Evolutionary conservation across 2,888 invertebrate species (phyloP).

Genomic region (Tenthredo notha): DNA sequence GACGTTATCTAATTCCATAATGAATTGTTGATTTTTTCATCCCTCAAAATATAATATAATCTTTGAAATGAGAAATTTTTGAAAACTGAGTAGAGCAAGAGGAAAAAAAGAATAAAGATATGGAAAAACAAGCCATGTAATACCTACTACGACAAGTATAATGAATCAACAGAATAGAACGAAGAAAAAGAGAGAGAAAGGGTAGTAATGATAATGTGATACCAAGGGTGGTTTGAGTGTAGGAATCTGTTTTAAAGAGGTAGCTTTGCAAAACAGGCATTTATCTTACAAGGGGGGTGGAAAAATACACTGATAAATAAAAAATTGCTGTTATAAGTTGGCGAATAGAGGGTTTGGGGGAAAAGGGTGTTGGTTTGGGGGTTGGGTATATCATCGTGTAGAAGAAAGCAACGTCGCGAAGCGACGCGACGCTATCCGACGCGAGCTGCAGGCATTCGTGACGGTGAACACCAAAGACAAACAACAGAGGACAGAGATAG

Average conservation of each 20-base stretch:
- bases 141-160: not conserved
- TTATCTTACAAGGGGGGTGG: not conserved
- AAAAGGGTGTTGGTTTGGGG: not conserved
- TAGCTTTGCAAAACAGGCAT: constrained; percentile 40
- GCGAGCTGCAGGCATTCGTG: constrained; percentile 18
- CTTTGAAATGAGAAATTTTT: too few species aligned
- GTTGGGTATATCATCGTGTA: not conserved
- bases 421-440: not conserved
- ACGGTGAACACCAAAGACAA: constrained; percentile 47
- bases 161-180: not conserved
- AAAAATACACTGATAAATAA: constrained; percentile 48
- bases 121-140: not conserved
- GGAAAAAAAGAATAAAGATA: not conserved
- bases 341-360: not conserved
- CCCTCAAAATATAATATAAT: too few species aligned
- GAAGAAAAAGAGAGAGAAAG: not conserved
- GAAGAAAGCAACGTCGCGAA: constrained; percentile 26
- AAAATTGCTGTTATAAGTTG: constrained; percentile 27
- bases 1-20: too few species aligned
- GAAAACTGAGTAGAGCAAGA: not conserved
- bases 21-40: too few species aligned
- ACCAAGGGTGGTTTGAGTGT: not conserved
- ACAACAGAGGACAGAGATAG: constrained; percentile 18
- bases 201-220: not conserved
- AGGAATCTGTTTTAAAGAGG: not conserved